phyloP scores from a whole-genome alignment of 2,888 invertebrate genomes.

The Pseudococcus viburni region DNA sequence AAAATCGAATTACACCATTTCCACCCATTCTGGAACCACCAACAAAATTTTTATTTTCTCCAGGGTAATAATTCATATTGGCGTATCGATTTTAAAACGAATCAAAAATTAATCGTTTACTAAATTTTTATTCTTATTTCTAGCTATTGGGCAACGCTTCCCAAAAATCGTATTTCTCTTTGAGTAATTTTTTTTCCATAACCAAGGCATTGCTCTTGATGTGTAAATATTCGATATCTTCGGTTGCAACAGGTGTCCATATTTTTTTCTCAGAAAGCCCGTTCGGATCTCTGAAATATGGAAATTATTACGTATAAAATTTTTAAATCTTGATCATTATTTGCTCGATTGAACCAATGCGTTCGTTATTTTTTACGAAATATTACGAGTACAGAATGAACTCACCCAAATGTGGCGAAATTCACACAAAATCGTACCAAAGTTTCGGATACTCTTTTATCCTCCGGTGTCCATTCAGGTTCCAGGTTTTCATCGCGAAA shows the following conservation, averaged over 20 bases:
- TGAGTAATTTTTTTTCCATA: conserved; percentile 10
- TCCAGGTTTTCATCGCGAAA: background rate
- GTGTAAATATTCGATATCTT: conserved; percentile 42
- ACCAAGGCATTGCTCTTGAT: background rate
- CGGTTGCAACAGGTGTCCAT: conserved; percentile 38
- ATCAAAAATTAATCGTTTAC: too few species aligned
- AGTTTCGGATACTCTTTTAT: conserved; percentile 26
- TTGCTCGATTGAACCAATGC: too few species aligned
- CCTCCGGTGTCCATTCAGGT: conserved; percentile 39
- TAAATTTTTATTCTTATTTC: too few species aligned
- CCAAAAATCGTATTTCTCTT: conserved; percentile 34
- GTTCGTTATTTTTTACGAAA: too few species aligned
- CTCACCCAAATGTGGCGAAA: conserved; percentile 54
- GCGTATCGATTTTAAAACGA: too few species aligned
- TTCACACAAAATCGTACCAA: conserved; percentile 60
- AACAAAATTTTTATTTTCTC: too few species aligned
- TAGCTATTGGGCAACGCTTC: background rate
- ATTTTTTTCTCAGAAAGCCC: background rate
- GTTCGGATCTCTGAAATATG: conserved; percentile 13
- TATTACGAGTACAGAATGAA: background rate
- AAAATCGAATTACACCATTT: too few species aligned
- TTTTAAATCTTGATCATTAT: too few species aligned
- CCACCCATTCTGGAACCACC: too few species aligned
- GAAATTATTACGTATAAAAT: too few species aligned
- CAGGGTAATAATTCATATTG: too few species aligned